Evolutionary conservation across 1,140 invertebrate genomes (phyloP), one percentile per base, ranked within the genome.

Genomic region (Solenopsis invicta): DNA sequence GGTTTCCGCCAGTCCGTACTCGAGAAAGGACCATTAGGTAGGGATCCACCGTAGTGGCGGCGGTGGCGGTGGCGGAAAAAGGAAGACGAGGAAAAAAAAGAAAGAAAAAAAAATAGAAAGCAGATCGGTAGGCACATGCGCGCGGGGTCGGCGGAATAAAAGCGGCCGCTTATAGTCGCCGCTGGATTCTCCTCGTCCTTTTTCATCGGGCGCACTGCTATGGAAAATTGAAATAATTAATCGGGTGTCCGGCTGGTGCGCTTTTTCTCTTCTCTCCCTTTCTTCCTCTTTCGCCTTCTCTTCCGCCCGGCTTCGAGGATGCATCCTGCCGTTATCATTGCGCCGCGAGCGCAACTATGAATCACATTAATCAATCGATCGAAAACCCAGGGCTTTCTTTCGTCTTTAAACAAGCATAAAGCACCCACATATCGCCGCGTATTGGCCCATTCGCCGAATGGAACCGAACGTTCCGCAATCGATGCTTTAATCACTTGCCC

Each of bases 11-110:
- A 50, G 52, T 10, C 21, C 24, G 71, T 62, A n/a, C 41, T 67
- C 71, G 61, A 52, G 88, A 29, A 64, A 71, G 84, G 76, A 87
- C 84, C 87, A 89, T 88, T 86, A 89, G 84, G 29, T 59, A 48
- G 71, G 41, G 50, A 89, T 89, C 62, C 59, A 37, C 80, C 56
- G 56, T 10, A 50, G 76, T 41, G n/a, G 48, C 61, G 5, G 29
- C 34, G 29, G 61, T 29, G 41, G 50, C 5, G 48, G 78, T 50
- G 10, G 45, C 4, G 48, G 21, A 45, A 52, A 66, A 85, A 67
- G 10, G 34, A 24, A 16, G 56, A 18, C 21, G 21, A 71, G 13
- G 52, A 45, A 45, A 54, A 75, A 61, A 59, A 0, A 52, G 10
- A 9, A 21, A 48, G 21, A 41, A 18, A 34, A 67, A 48, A 82